Evolutionary conservation across 2,888 invertebrate genomes (phyloP).

Genomic region (Lasioglossum vierecki): DNA sequence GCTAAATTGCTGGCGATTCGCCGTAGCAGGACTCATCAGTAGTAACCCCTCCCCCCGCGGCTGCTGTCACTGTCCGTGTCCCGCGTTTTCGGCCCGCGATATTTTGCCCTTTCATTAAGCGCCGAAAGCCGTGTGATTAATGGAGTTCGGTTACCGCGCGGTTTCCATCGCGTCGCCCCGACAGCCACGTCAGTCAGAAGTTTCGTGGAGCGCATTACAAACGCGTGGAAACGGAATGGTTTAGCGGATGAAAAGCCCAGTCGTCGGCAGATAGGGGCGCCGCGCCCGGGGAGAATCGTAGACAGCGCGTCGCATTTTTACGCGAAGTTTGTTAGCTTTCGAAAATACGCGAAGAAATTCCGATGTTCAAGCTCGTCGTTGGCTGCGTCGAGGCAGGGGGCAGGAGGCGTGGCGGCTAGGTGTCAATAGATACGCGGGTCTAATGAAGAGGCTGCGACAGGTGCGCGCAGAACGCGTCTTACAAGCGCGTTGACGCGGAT

Average conservation of each 20-base stretch:
- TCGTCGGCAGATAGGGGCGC: not conserved
- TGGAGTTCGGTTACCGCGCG: conserved; percentile 71
- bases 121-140: conserved; percentile 71
- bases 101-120: conserved; percentile 74
- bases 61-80: conserved; percentile 22
- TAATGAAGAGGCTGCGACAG: conserved; percentile 34
- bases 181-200: conserved; percentile 64
- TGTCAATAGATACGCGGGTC: conserved; percentile 39
- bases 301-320: conserved; percentile 12
- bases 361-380: not conserved
- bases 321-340: not conserved
- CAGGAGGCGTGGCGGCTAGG: not conserved
- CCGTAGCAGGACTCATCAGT: not conserved
- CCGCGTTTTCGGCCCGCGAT: conserved; percentile 65
- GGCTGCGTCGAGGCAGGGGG: not conserved
- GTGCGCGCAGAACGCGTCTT: conserved; percentile 33
- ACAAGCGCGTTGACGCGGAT: conserved; percentile 27
- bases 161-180: conserved; percentile 66
- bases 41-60: not conserved
- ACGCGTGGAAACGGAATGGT: conserved; percentile 61
- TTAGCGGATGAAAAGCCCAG: conserved; percentile 42
- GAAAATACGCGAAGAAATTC: not conserved
- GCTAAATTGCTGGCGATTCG: not conserved
- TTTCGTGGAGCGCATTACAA: conserved; percentile 60
- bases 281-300: conserved; percentile 27